Evolutionary conservation across 2,797 vertebrate genomes (phyloP).

Genomic region (Discoglossus pictus): DNA sequence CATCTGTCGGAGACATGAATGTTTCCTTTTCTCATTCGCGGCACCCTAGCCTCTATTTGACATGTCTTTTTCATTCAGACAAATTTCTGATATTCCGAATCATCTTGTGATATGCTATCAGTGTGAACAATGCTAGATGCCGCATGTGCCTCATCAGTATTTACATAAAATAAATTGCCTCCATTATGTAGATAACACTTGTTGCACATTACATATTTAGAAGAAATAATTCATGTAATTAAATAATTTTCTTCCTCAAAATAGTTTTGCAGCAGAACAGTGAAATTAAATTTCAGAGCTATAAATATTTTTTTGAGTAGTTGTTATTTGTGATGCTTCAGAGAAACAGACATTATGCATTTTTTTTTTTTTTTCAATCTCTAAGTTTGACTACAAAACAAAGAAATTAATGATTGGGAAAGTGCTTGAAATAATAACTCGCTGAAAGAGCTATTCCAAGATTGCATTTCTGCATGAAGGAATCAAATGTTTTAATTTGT

Average conservation of each 20-base stretch:
- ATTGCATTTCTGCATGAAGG: constrained; percentile 18
- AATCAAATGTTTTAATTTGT: constrained; percentile 22
- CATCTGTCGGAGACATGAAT: too few species aligned
- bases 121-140: constrained; percentile 10
- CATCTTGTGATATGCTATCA: too few species aligned
- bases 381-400: constrained; percentile 11
- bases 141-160: constrained; percentile 11
- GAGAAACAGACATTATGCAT: constrained; percentile 17
- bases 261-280: not conserved
- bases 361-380: constrained; percentile 1
- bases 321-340: constrained; percentile 11
- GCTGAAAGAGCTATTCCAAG: constrained; percentile 4
- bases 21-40: too few species aligned
- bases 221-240: constrained; percentile 11
- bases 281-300: constrained; percentile 5
- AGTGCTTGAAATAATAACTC: constrained; percentile 11
- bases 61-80: too few species aligned
- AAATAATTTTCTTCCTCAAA: constrained; percentile 13
- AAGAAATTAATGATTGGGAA: constrained; percentile 27
- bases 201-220: constrained; percentile 3
- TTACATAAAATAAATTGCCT: not conserved
- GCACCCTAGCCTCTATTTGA: too few species aligned
- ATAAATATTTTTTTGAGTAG: constrained; percentile 6
- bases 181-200: not conserved
- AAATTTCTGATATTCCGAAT: too few species aligned